Evolutionary conservation across 2,113 vertebrate genomes (phyloP).

Genomic region (Butastur rufipennis): DNA sequence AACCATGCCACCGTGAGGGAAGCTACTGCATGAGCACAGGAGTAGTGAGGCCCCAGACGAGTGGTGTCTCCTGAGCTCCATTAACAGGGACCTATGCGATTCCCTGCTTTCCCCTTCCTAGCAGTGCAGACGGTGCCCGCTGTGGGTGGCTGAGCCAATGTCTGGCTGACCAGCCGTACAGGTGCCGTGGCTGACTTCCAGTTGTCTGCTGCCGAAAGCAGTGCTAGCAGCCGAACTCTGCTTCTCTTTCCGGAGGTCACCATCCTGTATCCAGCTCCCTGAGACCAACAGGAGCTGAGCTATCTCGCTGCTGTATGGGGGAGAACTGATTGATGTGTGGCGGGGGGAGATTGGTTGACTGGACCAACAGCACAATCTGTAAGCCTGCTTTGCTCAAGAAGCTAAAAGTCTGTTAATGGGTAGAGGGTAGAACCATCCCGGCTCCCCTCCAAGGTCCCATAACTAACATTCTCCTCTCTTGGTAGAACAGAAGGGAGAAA

Average conservation of each 20-base stretch:
- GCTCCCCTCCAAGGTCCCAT: neutral
- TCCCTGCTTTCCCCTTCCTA: neutral
- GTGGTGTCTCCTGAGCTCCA: neutral
- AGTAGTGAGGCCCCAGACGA: neutral
- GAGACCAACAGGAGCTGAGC: neutral
- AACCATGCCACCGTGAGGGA: neutral
- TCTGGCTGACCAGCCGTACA: accelerated
- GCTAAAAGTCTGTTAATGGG: neutral
- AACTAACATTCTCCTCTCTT: neutral
- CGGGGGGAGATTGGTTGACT: accelerated
- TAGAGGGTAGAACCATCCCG: neutral
- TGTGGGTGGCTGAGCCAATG: accelerated
- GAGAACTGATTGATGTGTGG: neutral
- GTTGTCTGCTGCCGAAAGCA: neutral
- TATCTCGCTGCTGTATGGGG: neutral
- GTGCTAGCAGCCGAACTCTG: neutral
- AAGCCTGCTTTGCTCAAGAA: neutral
- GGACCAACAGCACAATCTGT: neutral
- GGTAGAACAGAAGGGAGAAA: neutral
- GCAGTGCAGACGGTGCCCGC: accelerated
- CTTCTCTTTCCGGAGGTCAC: neutral
- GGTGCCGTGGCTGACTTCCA: accelerated
- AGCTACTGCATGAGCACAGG: neutral
- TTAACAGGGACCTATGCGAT: accelerated
- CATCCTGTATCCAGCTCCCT: neutral